phyloP scores from a whole-genome alignment of 2,797 vertebrate species.

The Pseudomugil tenellus region DNA sequence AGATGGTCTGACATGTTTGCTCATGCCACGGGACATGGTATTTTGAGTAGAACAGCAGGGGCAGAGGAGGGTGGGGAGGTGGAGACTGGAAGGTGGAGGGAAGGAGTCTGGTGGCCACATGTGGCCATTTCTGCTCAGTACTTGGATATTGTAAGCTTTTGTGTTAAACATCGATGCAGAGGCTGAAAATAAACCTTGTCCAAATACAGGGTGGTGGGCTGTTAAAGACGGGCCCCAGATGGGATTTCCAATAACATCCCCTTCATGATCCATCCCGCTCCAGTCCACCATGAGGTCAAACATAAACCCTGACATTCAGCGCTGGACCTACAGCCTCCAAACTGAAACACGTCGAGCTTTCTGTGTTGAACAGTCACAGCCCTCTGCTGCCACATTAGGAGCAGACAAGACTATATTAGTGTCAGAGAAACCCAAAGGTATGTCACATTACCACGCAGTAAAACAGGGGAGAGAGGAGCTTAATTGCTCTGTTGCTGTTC shows the following conservation, averaged over 20 bases:
- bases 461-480: slow-evolving; percentile 69
- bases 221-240: slow-evolving; percentile 64
- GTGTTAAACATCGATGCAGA: slow-evolving; percentile 74
- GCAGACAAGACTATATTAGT: slow-evolving; percentile 63
- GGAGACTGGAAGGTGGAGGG: slow-evolving; percentile 32
- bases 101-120: slow-evolving; percentile 87
- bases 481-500: slow-evolving; percentile 69
- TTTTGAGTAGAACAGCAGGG: slow-evolving; percentile 78
- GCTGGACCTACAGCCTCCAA: slow-evolving; percentile 7
- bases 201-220: slow-evolving; percentile 68
- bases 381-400: slow-evolving; percentile 28
- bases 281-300: slow-evolving; percentile 24
- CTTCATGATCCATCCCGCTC: slow-evolving; percentile 13
- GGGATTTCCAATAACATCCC: slow-evolving; percentile 45
- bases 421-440: slow-evolving; percentile 62
- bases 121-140: slow-evolving; percentile 69
- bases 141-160: slow-evolving; percentile 70
- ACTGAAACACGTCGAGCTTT: slow-evolving; percentile 5
- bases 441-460: slow-evolving; percentile 67
- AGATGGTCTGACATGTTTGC: slow-evolving; percentile 78
- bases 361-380: neutral
- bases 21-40: slow-evolving; percentile 73
- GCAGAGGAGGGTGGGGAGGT: slow-evolving; percentile 51
- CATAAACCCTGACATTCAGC: slow-evolving; percentile 44
- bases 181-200: slow-evolving; percentile 76